These are phyloP conservation scores for Lasioglossum morio DNA, from an alignment of 2,888 invertebrate genomes.

Conservation along the genomic window DNA sequence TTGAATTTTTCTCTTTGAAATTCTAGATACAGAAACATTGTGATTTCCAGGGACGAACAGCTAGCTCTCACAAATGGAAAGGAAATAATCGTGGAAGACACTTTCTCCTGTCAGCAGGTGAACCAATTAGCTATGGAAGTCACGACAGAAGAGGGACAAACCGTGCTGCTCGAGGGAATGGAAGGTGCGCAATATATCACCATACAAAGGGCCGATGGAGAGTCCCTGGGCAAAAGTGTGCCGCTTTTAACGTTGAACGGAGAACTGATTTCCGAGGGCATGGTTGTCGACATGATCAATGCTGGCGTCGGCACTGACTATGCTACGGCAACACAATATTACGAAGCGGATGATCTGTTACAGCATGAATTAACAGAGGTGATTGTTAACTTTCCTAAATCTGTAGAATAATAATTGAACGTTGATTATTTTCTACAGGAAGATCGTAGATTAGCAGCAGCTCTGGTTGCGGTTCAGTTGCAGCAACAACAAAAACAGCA, in stretches of 20 bases:
- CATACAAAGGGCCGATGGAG: conserved; percentile 82
- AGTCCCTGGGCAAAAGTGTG: conserved; percentile 80
- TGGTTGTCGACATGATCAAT: conserved; percentile 84
- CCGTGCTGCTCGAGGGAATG: conserved; percentile 82
- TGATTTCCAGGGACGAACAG: conserved; percentile 34
- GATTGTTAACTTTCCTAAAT: conserved; percentile 5
- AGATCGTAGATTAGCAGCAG: conserved; percentile 87
- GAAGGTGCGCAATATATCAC: conserved; percentile 84
- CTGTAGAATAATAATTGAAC: not conserved
- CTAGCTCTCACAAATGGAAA: conserved; percentile 49
- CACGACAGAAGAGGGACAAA: conserved; percentile 81
- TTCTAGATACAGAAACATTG: not conserved
- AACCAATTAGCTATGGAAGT: conserved; percentile 77
- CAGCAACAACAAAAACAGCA: conserved; percentile 88
- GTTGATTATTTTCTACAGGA: conserved; percentile 81
- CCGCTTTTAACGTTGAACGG: conserved; percentile 81
- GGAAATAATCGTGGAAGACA: conserved; percentile 29
- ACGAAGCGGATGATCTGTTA: conserved; percentile 81
- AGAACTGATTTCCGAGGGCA: conserved; percentile 82
- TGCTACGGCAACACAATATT: conserved; percentile 79
- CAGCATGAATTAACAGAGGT: conserved; percentile 82
- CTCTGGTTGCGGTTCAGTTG: conserved; percentile 87
- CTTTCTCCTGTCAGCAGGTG: not conserved
- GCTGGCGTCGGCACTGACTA: conserved; percentile 81
- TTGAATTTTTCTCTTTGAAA: not conserved